Conservation (phyloP, 2,113 vertebrate genomes). For the Chascanopsetta lugubris region DNA sequence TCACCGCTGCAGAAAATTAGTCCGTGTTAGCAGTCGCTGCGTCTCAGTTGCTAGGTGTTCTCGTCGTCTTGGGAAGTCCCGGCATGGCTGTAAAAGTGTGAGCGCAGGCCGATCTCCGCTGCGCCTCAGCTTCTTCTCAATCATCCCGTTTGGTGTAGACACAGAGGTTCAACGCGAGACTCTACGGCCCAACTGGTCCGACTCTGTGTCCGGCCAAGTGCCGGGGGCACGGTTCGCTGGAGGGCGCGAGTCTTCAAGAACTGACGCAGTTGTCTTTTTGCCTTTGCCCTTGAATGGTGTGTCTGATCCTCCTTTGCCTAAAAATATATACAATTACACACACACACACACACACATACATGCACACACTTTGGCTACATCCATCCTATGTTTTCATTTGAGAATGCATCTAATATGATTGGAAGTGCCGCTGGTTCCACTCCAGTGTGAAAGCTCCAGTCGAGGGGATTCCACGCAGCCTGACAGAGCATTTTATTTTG, state of each 20-base stretch:
- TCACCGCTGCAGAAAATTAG: constrained; percentile 27
- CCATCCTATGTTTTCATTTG: background rate
- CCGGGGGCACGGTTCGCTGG: background rate
- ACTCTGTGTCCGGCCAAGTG: constrained; percentile 18
- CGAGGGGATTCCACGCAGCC: no score
- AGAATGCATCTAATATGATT: background rate
- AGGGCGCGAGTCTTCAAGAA: background rate
- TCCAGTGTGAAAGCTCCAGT: background rate
- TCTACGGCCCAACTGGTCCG: constrained; percentile 31
- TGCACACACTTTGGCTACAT: constrained; percentile 2
- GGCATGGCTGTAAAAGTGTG: constrained; percentile 54
- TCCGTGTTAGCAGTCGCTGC: constrained; percentile 29
- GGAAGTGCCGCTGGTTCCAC: background rate
- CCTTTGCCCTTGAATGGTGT: constrained; percentile 40
- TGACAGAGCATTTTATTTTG: no score
- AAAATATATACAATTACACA: constrained; percentile 8
- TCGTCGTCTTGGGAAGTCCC: constrained; percentile 21
- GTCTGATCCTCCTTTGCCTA: constrained; percentile 30
- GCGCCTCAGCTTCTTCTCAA: constrained; percentile 31
- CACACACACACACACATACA: constrained; percentile 4
- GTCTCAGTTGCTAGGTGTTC: constrained; percentile 31
- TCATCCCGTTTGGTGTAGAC: constrained; percentile 18
- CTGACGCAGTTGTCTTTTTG: constrained; percentile 22
- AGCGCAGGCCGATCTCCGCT: constrained; percentile 22
- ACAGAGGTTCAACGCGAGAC: constrained; percentile 17